phyloP scores from a whole-genome alignment of 2,797 vertebrate species.

The Fratercula arctica region DNA sequence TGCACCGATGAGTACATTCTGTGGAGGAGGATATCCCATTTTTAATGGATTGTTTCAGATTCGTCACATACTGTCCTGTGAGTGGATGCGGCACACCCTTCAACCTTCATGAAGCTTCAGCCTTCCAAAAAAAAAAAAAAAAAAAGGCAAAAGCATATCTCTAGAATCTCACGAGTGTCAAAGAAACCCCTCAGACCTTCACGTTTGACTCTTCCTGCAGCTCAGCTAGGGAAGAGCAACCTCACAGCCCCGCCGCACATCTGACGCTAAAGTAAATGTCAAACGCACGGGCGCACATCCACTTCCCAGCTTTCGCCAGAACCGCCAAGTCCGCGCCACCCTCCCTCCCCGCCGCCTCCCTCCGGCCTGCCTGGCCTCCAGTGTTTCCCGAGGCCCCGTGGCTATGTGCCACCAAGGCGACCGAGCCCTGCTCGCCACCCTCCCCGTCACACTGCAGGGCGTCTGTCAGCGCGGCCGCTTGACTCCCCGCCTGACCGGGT shows the following conservation, averaged over 20 bases:
- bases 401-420: fast-evolving
- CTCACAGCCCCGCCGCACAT: background rate
- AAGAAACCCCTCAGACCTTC: background rate
- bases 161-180: background rate
- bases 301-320: background rate
- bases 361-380: background rate
- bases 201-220: background rate
- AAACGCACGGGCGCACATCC: fast-evolving
- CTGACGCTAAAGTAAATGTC: background rate
- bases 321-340: no score
- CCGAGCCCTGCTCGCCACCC: background rate
- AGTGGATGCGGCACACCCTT: background rate
- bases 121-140: background rate
- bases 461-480: background rate
- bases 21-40: background rate
- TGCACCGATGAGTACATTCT: fast-evolving
- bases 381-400: background rate
- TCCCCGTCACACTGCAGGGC: background rate
- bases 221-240: fast-evolving
- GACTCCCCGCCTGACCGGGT: background rate
- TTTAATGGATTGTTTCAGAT: background rate
- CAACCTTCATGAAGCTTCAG: background rate
- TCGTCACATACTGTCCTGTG: background rate
- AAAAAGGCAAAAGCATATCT: background rate
- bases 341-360: background rate